Evolutionary conservation across 2,113 vertebrate genomes (phyloP).

Genomic region (Pelmatolapia mariae): DNA sequence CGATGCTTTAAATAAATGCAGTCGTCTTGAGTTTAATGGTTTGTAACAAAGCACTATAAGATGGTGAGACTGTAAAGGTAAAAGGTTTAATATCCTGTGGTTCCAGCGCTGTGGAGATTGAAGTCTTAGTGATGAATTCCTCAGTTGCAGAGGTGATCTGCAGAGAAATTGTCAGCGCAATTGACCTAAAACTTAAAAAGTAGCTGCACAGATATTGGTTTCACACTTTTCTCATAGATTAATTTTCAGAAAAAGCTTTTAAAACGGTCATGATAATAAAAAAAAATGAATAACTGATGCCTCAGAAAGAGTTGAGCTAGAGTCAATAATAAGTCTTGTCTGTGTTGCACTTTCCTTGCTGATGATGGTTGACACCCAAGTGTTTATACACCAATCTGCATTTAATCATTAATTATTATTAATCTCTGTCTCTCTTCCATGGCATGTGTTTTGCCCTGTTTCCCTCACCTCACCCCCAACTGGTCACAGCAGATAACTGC

Average conservation of each 20-base stretch:
- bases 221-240: neutral
- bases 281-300: neutral
- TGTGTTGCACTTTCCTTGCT: neutral
- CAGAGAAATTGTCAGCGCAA: neutral
- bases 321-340: neutral
- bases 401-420: neutral
- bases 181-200: neutral
- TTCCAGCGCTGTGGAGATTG: neutral
- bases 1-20: conserved; percentile 30
- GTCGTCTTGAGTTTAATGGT: conserved; percentile 7
- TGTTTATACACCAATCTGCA: neutral
- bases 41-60: conserved; percentile 7
- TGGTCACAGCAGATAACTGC: neutral
- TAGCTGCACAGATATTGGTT: neutral
- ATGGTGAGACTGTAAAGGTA: conserved; percentile 5
- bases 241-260: neutral
- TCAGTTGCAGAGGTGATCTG: neutral
- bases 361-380: neutral
- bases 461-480: neutral
- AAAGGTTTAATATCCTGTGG: neutral
- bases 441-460: neutral
- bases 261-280: neutral
- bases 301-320: neutral
- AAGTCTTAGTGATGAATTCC: neutral
- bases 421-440: neutral